Evolutionary conservation across 2,888 invertebrate genomes (phyloP), one percentile per base, ranked within the genome.

Genomic region (Drosophila picticornis): DNA sequence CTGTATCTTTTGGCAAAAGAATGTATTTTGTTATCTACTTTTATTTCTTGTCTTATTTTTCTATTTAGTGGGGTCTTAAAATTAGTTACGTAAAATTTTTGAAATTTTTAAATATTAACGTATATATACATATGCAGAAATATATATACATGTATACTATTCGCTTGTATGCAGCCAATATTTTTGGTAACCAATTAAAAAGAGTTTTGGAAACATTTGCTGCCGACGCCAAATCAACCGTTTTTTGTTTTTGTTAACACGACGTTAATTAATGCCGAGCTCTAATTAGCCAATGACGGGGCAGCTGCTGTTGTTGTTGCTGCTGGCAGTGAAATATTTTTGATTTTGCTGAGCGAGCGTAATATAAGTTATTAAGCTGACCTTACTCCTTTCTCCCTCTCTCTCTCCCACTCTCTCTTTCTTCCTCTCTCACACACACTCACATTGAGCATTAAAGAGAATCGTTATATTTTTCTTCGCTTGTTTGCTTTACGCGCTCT

Each of bases 211-310:
- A 10, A 50, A 51, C 43, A 43, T 55, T 70, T 59, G 56, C 38
- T 53, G 31, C 32, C 59, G 53, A 55, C 34, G 29, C 25, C 36
- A 64, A 74, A 64, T 65, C 69, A 75, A 72, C 62, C 84, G 34
- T 5, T 34, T 74, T 76, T 71, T 56, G 4, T 46, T 16, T 3
- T 22, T 22, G 46, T 25, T 46, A 40, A 56, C 48, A 55, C 43
- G 38, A 50, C 51, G 60, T 64, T 77, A 87, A 88, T 87, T 88
- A 88, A 59, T 27, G 51, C 53, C 38, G 43, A 63, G 55, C 58
- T 66, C 62, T 90, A 87, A 87, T 87, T 90, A 87, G 86, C 86
- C 86, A 87, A 87, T 87, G 90, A 90, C 83, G 58, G 34, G 29
- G 72, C 72, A 76, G 72, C 72, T 48, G 59, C 1, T 27, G 53